phyloP scores from a whole-genome alignment of 1,140 invertebrate species.

The Heliconius melpomene region DNA sequence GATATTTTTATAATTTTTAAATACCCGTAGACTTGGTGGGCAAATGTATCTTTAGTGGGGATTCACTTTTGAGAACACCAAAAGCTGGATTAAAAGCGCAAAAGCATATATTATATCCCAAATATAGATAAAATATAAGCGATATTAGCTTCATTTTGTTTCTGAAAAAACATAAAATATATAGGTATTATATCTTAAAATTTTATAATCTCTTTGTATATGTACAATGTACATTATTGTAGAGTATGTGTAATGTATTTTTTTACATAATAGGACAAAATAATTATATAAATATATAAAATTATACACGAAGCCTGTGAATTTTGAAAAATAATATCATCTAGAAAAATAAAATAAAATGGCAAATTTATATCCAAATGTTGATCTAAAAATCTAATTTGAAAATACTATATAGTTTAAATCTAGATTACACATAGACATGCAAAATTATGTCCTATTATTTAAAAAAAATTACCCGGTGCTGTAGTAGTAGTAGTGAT shows the following conservation, averaged over 20 bases:
- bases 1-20: not conserved
- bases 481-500: slow-evolving; percentile 75
- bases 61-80: slow-evolving; percentile 9
- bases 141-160: not conserved
- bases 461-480: slow-evolving; percentile 73
- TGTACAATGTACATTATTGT: not conserved
- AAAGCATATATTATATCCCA: not conserved
- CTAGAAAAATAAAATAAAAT: no score
- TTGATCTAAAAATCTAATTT: not conserved
- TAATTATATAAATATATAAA: not conserved
- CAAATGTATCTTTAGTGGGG: not conserved
- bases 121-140: not conserved
- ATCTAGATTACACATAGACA: not conserved
- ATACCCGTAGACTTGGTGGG: not conserved
- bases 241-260: not conserved
- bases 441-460: slow-evolving; percentile 10
- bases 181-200: not conserved
- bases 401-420: not conserved
- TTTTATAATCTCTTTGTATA: not conserved
- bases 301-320: not conserved
- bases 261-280: slow-evolving; percentile 12
- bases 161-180: not conserved
- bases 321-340: not conserved
- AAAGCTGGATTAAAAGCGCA: slow-evolving; percentile 19
- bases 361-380: no score